Conservation (phyloP, 2,888 invertebrate species). For the Mongoloraphidia duomilia region DNA sequence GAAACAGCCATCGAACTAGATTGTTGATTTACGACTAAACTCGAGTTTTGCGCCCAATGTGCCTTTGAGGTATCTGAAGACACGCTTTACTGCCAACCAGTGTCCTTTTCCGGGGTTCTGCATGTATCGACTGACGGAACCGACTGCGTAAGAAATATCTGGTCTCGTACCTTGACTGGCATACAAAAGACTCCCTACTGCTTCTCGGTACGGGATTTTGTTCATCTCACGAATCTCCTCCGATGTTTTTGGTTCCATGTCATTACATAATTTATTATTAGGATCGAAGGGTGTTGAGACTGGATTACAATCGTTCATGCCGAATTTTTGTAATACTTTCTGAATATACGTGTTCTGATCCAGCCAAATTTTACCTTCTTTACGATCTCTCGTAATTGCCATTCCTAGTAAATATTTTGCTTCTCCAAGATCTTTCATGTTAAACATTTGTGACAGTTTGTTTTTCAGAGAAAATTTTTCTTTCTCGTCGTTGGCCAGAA, state of each 20-base stretch:
- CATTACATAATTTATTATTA: background rate
- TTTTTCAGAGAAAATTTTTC: too few relatives aligned
- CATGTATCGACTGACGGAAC: background rate
- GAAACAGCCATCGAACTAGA: background rate
- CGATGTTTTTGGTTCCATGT: background rate
- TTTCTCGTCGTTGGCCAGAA: too few relatives aligned
- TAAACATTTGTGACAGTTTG: background rate
- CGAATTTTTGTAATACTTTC: constrained; percentile 8
- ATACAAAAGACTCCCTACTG: constrained; percentile 1
- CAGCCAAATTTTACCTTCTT: constrained; percentile 3
- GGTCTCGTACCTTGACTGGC: constrained; percentile 1
- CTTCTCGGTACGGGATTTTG: background rate
- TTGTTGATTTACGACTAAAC: background rate
- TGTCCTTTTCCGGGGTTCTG: constrained; percentile 3
- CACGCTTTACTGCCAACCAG: constrained; percentile 5
- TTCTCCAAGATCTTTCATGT: constrained; percentile 6
- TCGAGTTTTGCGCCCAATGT: constrained; percentile 3
- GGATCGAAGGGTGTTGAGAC: constrained; percentile 9
- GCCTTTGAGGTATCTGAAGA: constrained; percentile 2
- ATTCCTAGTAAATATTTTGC: constrained; percentile 6
- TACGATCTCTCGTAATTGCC: constrained; percentile 3
- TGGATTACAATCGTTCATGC: constrained; percentile 9
- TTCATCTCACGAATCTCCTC: background rate
- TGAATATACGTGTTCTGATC: constrained; percentile 7
- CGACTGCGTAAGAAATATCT: constrained; percentile 1